Conservation (phyloP, 2,797 vertebrate species). For the Enteromius radiatus region DNA sequence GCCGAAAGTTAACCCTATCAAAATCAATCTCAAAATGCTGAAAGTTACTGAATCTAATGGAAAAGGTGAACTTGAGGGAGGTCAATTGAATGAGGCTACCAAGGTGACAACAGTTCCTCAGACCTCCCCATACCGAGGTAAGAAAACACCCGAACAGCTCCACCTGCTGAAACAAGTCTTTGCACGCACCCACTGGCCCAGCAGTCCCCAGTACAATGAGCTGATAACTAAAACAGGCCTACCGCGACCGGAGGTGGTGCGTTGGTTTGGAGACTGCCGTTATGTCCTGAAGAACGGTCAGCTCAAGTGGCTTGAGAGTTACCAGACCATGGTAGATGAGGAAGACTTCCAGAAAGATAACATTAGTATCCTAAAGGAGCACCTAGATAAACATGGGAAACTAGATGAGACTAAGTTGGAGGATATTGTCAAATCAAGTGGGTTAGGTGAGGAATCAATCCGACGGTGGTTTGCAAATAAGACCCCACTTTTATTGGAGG, state of each 20-base stretch:
- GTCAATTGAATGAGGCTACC: slow-evolving; percentile 40
- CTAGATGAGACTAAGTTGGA: slow-evolving; percentile 85
- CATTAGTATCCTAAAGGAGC: slow-evolving; percentile 80
- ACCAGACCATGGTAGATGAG: slow-evolving; percentile 82
- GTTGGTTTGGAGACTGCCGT: slow-evolving; percentile 95
- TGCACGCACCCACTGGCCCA: slow-evolving; percentile 93
- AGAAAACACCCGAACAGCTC: slow-evolving; percentile 92
- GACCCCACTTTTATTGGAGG: slow-evolving; percentile 59
- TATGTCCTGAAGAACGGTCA: slow-evolving; percentile 95
- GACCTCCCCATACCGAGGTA: slow-evolving; percentile 73
- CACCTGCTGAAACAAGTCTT: slow-evolving; percentile 93
- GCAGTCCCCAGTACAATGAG: slow-evolving; percentile 88
- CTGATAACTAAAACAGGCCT: slow-evolving; percentile 86
- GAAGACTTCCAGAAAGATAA: slow-evolving; percentile 74
- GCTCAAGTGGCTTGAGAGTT: slow-evolving; percentile 94
- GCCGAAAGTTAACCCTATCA: slow-evolving; percentile 95
- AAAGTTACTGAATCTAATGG: slow-evolving; percentile 92
- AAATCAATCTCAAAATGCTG: slow-evolving; percentile 97
- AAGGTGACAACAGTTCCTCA: slow-evolving; percentile 58
- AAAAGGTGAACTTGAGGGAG: slow-evolving; percentile 72
- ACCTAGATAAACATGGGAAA: slow-evolving; percentile 78
- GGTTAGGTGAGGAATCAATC: slow-evolving; percentile 85
- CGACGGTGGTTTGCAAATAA: slow-evolving; percentile 87
- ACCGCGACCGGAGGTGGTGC: slow-evolving; percentile 91
- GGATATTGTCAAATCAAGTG: slow-evolving; percentile 80